Base-by-base conservation (phyloP, 2,888 invertebrate genomes). In the Aphodius granarius region DNA sequence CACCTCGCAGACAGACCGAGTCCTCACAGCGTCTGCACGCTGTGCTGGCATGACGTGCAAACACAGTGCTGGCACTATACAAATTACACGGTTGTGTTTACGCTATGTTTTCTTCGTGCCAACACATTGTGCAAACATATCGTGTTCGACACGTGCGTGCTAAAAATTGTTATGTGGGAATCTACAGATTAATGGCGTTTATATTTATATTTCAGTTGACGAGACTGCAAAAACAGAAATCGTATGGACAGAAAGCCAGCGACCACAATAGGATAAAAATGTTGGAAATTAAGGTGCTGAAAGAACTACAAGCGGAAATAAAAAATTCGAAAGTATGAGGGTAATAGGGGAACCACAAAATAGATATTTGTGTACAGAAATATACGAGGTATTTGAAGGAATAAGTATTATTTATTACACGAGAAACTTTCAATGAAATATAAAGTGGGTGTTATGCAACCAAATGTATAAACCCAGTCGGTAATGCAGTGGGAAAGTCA, bases 211-310 rank as follows among this genome's bases (percentile, higher is more conserved):
- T 80, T 62, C 64, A 82, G 81, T 66, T 82, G 64, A 77, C 79
- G 22, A 75, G 76, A 23, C 75, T 82, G 66, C 80, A 80, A 68
- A 79, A 78, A 63, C 79, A 81, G 21, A 80, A 81, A 72, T 75
- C 71, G 18, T 83, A 83, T 73, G 83, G 83, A 6, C 81, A 83
- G 70, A 81, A 80, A 71, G 82, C 76, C 0, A 83, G 82, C 72
- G 78, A 81, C 65, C 75, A 79, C 68, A 83, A 83, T 71, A 77
- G 80, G 63, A 80, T 82, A 3, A 81, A 79, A 63, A 79, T 82
- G 74, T 66, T 80, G 75, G 83, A 83, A 78, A 73, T 75, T 66
- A 79, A 80, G 20, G 78, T 82, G 5, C 71, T 82, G 65, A 81
- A 79, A 62, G 80, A 81, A 76, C 79, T 83, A 63, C 81, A 81